Evolutionary conservation across 2,797 vertebrate genomes (phyloP).

Genomic region (Danio albolineatus): DNA sequence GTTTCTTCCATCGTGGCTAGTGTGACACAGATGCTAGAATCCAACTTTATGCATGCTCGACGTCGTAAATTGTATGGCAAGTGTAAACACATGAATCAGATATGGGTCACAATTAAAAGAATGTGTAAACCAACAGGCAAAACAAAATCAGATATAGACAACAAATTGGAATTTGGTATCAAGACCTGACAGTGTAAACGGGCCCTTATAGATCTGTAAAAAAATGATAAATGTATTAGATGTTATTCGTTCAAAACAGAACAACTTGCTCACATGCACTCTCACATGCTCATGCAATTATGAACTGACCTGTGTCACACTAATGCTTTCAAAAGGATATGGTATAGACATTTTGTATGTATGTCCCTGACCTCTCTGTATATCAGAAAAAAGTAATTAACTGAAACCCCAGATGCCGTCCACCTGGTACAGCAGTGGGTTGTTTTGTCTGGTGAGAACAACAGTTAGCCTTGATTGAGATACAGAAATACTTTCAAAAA

Average conservation of each 20-base stretch:
- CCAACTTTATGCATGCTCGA: too few species aligned
- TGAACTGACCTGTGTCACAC: not conserved
- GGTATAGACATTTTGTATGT: not conserved
- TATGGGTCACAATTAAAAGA: too few species aligned
- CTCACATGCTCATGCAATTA: not conserved
- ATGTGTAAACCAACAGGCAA: too few species aligned
- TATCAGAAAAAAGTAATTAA: not conserved
- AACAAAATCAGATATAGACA: too few species aligned
- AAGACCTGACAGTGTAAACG: too few species aligned
- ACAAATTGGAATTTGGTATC: too few species aligned
- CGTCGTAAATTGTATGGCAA: too few species aligned
- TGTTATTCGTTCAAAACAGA: not conserved
- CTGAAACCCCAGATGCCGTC: not conserved
- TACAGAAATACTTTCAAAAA: not conserved
- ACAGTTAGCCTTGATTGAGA: not conserved
- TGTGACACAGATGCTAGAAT: too few species aligned
- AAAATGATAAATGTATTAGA: not conserved
- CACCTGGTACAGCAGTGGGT: not conserved
- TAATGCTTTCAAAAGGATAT: not conserved
- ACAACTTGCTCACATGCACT: not conserved
- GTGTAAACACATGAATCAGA: too few species aligned
- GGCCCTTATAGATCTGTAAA: too few species aligned
- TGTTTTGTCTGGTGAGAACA: conserved; percentile 9
- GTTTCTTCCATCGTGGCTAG: too few species aligned
- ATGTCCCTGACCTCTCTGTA: not conserved